Evolutionary conservation across 2,888 invertebrate genomes (phyloP).

Genomic region (Amphipyra tragopoginis): DNA sequence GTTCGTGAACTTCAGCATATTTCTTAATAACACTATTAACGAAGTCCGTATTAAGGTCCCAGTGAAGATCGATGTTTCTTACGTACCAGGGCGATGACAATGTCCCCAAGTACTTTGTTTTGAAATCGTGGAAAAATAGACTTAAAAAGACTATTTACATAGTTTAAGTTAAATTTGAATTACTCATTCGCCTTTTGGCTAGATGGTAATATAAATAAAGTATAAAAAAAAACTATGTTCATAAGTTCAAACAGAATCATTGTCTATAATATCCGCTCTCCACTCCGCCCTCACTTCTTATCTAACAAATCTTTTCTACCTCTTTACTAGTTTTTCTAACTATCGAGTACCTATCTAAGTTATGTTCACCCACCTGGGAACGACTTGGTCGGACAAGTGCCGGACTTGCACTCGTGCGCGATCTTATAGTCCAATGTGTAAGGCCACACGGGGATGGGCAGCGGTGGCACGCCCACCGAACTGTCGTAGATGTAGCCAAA

Average conservation of each 20-base stretch:
- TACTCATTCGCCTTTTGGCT: no score
- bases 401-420: constrained; percentile 97
- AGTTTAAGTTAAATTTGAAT: no score
- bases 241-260: neutral
- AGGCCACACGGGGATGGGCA: constrained; percentile 96
- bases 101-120: no score
- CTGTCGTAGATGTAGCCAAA: constrained; percentile 98
- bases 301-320: constrained; percentile 47
- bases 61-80: no score
- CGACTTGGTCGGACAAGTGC: constrained; percentile 96
- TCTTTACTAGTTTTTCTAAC: constrained; percentile 35
- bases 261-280: constrained; percentile 13
- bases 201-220: no score
- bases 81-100: no score
- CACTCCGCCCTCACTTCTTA: neutral
- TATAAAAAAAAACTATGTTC: no score
- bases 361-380: constrained; percentile 92
- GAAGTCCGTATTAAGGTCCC: no score
- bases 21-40: no score
- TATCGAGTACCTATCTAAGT: constrained; percentile 37
- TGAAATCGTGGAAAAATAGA: no score
- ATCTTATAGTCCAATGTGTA: constrained; percentile 98
- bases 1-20: no score
- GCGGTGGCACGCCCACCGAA: constrained; percentile 95
- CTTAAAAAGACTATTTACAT: no score